Evolutionary conservation across 2,888 invertebrate species (phyloP), one percentile per base, ranked within the genome.

Genomic region (Amphipyra berbera): DNA sequence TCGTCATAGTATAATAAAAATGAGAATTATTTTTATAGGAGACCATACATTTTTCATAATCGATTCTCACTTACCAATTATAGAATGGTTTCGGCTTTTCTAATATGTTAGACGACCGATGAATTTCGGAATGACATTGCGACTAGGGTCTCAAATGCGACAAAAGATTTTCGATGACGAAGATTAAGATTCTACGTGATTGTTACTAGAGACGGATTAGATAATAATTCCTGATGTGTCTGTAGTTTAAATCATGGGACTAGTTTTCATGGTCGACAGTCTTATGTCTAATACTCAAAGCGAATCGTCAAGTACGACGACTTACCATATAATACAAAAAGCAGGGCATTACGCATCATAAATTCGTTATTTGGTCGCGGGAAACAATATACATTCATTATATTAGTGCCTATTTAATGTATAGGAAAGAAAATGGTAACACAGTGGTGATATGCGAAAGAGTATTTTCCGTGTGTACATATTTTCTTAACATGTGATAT

Each of bases 371-470:
- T 65, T 67, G 64, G 66, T 73, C 76, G 78, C 70, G 73, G 68
- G 67, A 82, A 83, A 75, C 77, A 79, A 82, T 78, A 78, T 41
- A 63, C 64, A 78, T 78, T 78, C 74, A 74, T 82, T 84, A 76
- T 83, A 75, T 81, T 85, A 85, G 87, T 89, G 87, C 88, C 86
- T 87, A 84, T 81, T 79, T 79, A 78, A 76, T 79, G 73, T 87
- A 78, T 84, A 85, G 79, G 81, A 64, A 64, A 66, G 69, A 56
- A 64, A 67, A 64, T 73, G 63, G 73, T 79, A 80, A 71, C 73
- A 77, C 80, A 74, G 69, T 62, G 70, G 49, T 48, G 67, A 62
- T 79, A 73, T 67, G 64, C 58, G 64, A 75, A 57, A 54, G 61
- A 61, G 71, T 75, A 78, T 80, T 79, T 79, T 81, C 75, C 75